Percentiles rank a stretch among this genome's conserved stretches.
These are phyloP conservation scores for Bombus haemorrhoidalis DNA, from an alignment of 1,140 invertebrate species.

Conservation along the genomic window DNA sequence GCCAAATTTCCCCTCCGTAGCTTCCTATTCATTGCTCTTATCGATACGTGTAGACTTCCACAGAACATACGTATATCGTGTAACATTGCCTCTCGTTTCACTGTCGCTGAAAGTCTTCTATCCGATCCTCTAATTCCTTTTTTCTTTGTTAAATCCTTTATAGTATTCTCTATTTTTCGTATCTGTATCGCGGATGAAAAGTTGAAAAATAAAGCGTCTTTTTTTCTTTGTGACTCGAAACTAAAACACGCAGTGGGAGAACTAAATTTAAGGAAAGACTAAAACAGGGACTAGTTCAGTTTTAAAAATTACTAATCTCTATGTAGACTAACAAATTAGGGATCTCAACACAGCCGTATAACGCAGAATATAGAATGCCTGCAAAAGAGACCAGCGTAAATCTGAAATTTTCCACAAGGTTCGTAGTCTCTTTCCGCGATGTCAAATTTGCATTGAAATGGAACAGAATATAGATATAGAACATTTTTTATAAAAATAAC, in stretches of 20 bases:
- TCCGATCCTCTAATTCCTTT: background rate
- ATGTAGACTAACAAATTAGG: too few relatives aligned
- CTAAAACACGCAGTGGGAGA: too few relatives aligned
- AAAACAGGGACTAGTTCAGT: too few relatives aligned
- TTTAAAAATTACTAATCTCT: too few relatives aligned
- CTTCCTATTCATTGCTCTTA: background rate
- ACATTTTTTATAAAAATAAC: background rate
- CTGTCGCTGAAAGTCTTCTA: background rate
- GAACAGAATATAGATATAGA: background rate
- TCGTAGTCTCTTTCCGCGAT: background rate
- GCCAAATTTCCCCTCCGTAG: background rate
- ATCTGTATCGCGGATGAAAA: background rate
- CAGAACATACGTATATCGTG: background rate
- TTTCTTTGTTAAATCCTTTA: background rate
- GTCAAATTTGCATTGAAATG: conserved; percentile 5
- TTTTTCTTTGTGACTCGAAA: background rate
- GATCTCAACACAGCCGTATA: too few relatives aligned
- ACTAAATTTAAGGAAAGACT: too few relatives aligned
- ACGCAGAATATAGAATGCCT: background rate
- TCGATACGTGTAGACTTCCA: background rate
- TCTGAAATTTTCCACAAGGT: background rate
- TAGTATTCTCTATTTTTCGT: background rate
- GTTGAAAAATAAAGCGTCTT: background rate
- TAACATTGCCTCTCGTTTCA: background rate
- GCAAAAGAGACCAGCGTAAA: background rate